These are phyloP conservation scores for Muraenolepis orangiensis DNA, from an alignment of 2,797 vertebrate species.

Conservation along the genomic window DNA sequence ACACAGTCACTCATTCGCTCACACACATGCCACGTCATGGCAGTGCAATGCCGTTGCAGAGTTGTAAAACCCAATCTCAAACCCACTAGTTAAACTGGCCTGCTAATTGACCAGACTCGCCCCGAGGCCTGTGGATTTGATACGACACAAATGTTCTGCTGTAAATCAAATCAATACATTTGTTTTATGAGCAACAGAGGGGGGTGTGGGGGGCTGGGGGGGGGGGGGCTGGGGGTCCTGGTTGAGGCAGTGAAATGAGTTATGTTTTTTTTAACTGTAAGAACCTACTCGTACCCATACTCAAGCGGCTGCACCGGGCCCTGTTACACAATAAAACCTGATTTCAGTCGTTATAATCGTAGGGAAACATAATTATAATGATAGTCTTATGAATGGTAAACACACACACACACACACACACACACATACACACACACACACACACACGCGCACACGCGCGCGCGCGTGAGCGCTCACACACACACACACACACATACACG, in stretches of 20 bases:
- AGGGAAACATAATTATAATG: not conserved
- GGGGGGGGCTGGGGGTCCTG: not conserved
- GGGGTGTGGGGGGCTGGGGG: not conserved
- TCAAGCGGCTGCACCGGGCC: constrained; percentile 12
- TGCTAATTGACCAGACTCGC: not conserved
- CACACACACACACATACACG: constrained; percentile 7
- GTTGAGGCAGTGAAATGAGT: constrained; percentile 51
- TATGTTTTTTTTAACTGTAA: constrained; percentile 33
- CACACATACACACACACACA: constrained; percentile 8
- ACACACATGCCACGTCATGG: not conserved
- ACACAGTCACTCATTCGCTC: not conserved
- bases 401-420: not conserved
- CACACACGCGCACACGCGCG: not conserved
- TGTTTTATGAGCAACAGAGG: constrained; percentile 42
- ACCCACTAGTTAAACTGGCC: not conserved
- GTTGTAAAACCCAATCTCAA: not conserved
- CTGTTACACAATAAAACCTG: not conserved
- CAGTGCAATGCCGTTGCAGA: not conserved
- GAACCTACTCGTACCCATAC: constrained; percentile 29
- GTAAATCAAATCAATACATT: constrained; percentile 61
- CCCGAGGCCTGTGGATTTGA: constrained; percentile 42
- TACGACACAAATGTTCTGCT: constrained; percentile 63
- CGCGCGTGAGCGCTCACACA: not conserved
- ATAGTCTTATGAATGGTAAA: not conserved
- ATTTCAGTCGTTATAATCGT: not conserved